A percentile compares a stretch with the other conserved stretches of the same genome.
Conservation (phyloP, 2,888 invertebrate species). For the Brachynemurus nebulosus region DNA sequence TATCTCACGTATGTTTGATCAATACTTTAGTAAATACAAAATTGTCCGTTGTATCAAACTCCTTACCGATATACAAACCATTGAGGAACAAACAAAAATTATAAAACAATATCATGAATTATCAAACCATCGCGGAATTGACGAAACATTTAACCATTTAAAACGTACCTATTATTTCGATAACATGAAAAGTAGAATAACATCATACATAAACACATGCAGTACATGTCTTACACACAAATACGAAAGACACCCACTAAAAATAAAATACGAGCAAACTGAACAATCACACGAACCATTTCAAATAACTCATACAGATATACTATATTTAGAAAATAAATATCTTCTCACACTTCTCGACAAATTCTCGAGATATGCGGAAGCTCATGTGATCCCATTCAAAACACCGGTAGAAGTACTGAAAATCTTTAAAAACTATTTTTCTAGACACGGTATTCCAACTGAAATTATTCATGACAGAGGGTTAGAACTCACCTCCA, state of each 20-base stretch:
- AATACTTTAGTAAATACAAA: neutral
- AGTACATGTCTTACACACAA: conserved; percentile 9
- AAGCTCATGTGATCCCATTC: conserved; percentile 12
- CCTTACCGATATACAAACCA: conserved; percentile 7
- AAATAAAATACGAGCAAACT: conserved; percentile 6
- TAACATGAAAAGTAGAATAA: conserved; percentile 7
- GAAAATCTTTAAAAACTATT: neutral
- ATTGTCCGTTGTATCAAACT: neutral
- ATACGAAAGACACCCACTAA: conserved; percentile 10
- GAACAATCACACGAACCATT: conserved; percentile 8
- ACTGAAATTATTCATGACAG: conserved; percentile 16
- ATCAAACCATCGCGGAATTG: conserved; percentile 15
- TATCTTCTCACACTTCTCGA: conserved; percentile 18
- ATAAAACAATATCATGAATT: conserved; percentile 13
- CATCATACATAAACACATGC: conserved; percentile 9
- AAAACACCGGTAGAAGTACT: neutral
- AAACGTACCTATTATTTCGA: conserved; percentile 13
- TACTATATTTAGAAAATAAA: conserved; percentile 8
- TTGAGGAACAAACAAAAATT: conserved; percentile 9
- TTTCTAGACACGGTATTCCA: neutral
- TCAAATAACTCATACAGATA: conserved; percentile 6
- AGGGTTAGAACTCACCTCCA: conserved; percentile 18
- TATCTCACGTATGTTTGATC: neutral
- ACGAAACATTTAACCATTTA: conserved; percentile 14
- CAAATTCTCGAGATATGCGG: conserved; percentile 17